A percentile compares a stretch with the other conserved stretches of the same genome.
Conservation (phyloP, 2,888 invertebrate genomes). For the Cryptops parisi region DNA sequence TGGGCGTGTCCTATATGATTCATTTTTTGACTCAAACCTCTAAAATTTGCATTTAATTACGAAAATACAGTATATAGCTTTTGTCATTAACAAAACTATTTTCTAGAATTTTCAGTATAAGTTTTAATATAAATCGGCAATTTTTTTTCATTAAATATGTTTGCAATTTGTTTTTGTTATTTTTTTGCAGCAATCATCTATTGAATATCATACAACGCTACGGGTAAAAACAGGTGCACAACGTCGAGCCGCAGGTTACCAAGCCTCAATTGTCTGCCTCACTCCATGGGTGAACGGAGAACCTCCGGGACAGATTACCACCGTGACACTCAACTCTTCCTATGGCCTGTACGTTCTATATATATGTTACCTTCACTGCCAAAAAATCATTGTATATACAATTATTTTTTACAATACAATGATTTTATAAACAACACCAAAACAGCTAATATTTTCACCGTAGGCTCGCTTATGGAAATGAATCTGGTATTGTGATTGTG, state of each 20-base stretch:
- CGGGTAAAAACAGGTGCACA: constrained; percentile 58
- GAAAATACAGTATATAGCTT: no score
- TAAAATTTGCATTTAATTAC: no score
- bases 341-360: constrained; percentile 77
- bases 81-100: no score
- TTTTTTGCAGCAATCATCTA: constrained; percentile 20
- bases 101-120: no score
- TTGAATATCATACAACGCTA: constrained; percentile 37
- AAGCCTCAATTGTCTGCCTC: constrained; percentile 86
- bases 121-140: no score
- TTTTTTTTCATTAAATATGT: no score
- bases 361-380: not conserved
- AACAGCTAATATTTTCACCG: not conserved
- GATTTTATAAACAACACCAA: not conserved
- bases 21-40: no score
- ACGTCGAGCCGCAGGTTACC: constrained; percentile 90
- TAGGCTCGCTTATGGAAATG: constrained; percentile 95
- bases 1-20: no score
- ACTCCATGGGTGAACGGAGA: constrained; percentile 65
- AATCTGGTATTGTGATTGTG: constrained; percentile 85
- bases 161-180: not conserved
- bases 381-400: constrained; percentile 1
- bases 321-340: constrained; percentile 86
- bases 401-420: no score
- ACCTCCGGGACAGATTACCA: constrained; percentile 69